Conservation (phyloP, 2,888 invertebrate genomes). For the Drosophila buzzatii region DNA sequence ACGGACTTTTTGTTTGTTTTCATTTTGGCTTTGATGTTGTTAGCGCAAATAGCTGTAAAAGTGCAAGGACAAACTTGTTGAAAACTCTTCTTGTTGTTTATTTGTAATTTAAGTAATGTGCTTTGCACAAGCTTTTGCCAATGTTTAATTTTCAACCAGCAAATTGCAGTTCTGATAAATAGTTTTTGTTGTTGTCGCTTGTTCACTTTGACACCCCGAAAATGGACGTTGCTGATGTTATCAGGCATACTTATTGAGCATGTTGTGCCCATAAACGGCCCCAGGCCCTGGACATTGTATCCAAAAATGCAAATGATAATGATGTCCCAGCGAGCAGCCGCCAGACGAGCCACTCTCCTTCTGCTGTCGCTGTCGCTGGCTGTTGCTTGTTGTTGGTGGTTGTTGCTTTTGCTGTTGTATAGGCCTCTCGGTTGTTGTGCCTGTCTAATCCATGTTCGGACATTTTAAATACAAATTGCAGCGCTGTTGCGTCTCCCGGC, state of each 20-base stretch:
- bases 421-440: constrained; percentile 42
- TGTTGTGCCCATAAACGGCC: constrained; percentile 41
- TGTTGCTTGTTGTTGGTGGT: constrained; percentile 9
- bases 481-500: constrained; percentile 51
- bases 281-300: constrained; percentile 5
- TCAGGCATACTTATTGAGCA: constrained; percentile 46
- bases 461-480: constrained; percentile 78
- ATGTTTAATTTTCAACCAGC: constrained; percentile 13
- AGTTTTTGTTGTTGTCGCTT: constrained; percentile 4
- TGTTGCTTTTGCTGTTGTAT: constrained; percentile 20
- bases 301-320: constrained; percentile 40
- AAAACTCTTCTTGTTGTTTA: constrained; percentile 7
- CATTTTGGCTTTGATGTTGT: not conserved
- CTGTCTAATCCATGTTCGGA: constrained; percentile 62
- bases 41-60: not conserved
- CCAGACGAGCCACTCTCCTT: constrained; percentile 12
- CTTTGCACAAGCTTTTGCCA: constrained; percentile 1
- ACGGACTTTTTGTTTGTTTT: not conserved
- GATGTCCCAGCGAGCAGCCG: constrained; percentile 31
- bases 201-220: constrained; percentile 12
- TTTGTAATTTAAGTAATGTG: constrained; percentile 10
- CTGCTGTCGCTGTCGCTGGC: not conserved
- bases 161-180: constrained; percentile 1
- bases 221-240: constrained; percentile 43
- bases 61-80: constrained; percentile 1